A percentile compares a stretch with the other conserved stretches of the same genome.
phyloP scores from a whole-genome alignment of 2,888 invertebrate genomes.

The Leptarthrus brevirostris region DNA sequence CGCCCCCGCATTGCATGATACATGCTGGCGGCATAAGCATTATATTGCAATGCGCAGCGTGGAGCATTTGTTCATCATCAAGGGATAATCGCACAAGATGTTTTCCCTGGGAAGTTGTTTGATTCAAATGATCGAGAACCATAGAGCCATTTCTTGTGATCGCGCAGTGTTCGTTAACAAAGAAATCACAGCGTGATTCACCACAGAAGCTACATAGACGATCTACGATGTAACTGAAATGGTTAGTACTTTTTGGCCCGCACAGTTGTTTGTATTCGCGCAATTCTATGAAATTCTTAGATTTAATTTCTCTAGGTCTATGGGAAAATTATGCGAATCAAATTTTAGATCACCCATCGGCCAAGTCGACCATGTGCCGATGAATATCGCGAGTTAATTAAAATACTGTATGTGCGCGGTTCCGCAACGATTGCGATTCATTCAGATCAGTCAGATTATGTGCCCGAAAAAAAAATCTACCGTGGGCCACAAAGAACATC shows the following conservation, averaged over 20 bases:
- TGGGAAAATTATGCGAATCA: constrained; percentile 49
- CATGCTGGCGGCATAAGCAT: no score
- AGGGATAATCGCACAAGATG: neutral
- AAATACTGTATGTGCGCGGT: constrained; percentile 50
- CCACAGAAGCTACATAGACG: neutral
- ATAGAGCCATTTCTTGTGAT: neutral
- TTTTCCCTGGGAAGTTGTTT: neutral
- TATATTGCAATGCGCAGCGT: neutral
- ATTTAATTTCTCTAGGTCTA: constrained; percentile 30
- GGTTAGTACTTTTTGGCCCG: neutral
- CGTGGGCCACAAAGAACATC: neutral
- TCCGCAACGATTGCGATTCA: constrained; percentile 50
- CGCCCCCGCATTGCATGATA: neutral
- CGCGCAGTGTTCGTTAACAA: neutral
- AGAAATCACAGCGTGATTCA: constrained; percentile 24
- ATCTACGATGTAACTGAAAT: neutral
- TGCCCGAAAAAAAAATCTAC: constrained; percentile 27
- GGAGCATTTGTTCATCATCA: neutral
- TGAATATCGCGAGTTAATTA: constrained; percentile 48
- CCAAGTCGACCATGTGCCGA: constrained; percentile 23
- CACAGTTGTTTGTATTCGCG: neutral
- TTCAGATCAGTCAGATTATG: constrained; percentile 40
- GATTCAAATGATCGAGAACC: neutral
- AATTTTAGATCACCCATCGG: constrained; percentile 38
- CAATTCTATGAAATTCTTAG: constrained; percentile 33